Conservation (phyloP, 2,113 vertebrate genomes). For the Caranx melampygus region DNA sequence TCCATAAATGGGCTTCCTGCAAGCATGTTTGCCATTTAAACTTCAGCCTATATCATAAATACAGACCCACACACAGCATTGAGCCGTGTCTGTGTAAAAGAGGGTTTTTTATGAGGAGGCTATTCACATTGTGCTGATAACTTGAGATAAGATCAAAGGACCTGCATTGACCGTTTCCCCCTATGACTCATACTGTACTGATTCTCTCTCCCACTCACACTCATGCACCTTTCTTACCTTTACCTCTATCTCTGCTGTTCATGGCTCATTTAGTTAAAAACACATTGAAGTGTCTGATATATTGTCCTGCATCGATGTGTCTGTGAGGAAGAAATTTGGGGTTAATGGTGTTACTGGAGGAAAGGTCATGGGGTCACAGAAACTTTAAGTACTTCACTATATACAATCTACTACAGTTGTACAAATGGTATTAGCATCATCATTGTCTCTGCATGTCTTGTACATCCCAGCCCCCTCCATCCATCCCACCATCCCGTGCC, state of each 20-base stretch:
- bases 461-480: slow-evolving; percentile 1
- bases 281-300: neutral
- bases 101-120: slow-evolving; percentile 1
- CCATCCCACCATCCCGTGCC: slow-evolving; percentile 2
- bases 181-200: neutral
- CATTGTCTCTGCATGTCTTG: neutral
- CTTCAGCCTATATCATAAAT: neutral
- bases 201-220: neutral
- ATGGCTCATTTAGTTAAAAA: neutral
- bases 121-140: slow-evolving; percentile 23
- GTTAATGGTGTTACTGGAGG: neutral
- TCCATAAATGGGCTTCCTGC: slow-evolving; percentile 34
- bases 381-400: neutral
- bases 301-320: too few relatives aligned
- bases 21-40: neutral
- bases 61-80: neutral
- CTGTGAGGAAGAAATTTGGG: neutral
- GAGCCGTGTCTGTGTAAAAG: too few relatives aligned
- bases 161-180: neutral
- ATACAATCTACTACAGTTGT: neutral
- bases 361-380: neutral
- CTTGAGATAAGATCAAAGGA: neutral
- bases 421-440: neutral
- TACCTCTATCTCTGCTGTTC: neutral
- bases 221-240: too few relatives aligned